Evolutionary conservation across 2,113 vertebrate species (phyloP), one percentile per base, ranked within the genome.

Genomic region (Limnothrissa miodon): DNA sequence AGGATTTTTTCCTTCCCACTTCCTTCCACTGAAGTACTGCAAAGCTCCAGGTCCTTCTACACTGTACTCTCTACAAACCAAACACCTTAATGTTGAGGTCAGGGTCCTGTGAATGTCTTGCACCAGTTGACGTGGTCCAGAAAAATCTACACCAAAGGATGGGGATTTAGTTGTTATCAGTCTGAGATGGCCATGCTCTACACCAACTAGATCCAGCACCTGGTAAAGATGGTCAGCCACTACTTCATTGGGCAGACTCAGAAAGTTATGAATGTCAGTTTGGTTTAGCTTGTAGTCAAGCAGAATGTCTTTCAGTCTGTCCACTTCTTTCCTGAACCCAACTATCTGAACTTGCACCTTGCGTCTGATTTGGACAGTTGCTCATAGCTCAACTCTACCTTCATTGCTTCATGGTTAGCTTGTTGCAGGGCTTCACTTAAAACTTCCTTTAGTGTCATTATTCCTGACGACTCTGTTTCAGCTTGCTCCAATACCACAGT

Each of bases 281-380:
- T 92, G 87, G 70, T 91, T 92, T 17, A 56, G 33, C 79, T 87
- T 89, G 79, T 88, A 90, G 11, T 91, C 82, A 0, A 79, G 11
- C 7, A 94, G 53, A 33, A 90, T 25, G 0, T 84, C 42, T 86
- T 87, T 90, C 7, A 93, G 85, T 33, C 56, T 86, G 66, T 8
- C 81, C 1, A 94, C 90, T 51, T 89, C 80, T 39, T 87, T 36
- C 5, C 45, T 87, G 84, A 88, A 91, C 25, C 93, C 92, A 53
- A 91, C 85, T 5, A 94, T 51, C 36, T 56, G 84, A 0, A 92
- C 87, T 1, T 78, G 80, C 13, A 25, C 84, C 42, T 10, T 56
- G 15, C 59, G 0, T 81, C 13, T 59, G 46, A 21, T 29, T 11
- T 39, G 21, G 25, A 0, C n/a, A 17, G 84, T 29, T 82, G 36